Evolutionary conservation across 1,140 invertebrate genomes (phyloP).

Genomic region (Drosophila prosaltans): DNA sequence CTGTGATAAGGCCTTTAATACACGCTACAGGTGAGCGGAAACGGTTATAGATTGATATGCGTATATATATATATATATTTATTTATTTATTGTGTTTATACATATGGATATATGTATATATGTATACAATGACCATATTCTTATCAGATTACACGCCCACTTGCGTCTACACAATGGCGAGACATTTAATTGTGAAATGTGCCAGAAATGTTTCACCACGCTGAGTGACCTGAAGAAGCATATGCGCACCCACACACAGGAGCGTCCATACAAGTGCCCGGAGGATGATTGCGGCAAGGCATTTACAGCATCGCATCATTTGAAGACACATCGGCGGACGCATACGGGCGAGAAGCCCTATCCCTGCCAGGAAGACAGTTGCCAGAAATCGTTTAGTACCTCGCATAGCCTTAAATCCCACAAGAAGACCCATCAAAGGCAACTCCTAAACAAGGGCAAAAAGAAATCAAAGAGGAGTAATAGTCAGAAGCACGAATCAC

Average conservation of each 20-base stretch:
- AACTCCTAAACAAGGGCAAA: conserved; percentile 63
- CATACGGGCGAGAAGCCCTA: conserved; percentile 88
- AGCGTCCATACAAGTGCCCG: conserved; percentile 94
- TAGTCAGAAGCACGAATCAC: conserved; percentile 16
- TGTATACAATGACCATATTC: conserved; percentile 8
- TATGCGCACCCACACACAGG: conserved; percentile 94
- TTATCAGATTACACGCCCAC: conserved; percentile 92
- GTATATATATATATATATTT: not conserved
- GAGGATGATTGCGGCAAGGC: conserved; percentile 94
- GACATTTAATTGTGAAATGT: conserved; percentile 97
- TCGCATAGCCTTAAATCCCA: conserved; percentile 92
- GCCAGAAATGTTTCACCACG: conserved; percentile 96
- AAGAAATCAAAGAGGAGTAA: conserved; percentile 46
- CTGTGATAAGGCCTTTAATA: conserved; percentile 97
- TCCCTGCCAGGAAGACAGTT: conserved; percentile 88
- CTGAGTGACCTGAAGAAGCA: conserved; percentile 97
- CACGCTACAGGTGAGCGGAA: conserved; percentile 89
- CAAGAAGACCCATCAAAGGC: conserved; percentile 86
- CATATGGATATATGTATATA: conserved; percentile 18
- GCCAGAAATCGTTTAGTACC: conserved; percentile 91
- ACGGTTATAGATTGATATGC: conserved; percentile 16
- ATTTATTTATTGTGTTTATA: not conserved
- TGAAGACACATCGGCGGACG: conserved; percentile 90
- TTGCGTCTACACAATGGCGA: conserved; percentile 96
- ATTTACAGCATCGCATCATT: conserved; percentile 96